Evolutionary conservation across 1,140 invertebrate genomes (phyloP).

Genomic region (Hypothenemus hampei): DNA sequence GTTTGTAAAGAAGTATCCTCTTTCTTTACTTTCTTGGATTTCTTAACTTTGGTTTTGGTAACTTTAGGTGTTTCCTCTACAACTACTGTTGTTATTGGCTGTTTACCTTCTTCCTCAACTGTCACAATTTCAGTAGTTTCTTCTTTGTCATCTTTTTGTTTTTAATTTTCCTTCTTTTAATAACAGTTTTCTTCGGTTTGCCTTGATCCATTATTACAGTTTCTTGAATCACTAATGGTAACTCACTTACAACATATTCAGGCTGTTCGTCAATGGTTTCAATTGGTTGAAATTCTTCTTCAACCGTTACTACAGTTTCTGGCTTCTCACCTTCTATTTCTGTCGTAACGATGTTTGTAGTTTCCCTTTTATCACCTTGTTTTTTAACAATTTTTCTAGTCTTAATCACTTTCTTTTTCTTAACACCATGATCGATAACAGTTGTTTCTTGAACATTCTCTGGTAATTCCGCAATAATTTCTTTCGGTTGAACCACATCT

Average conservation of each 20-base stretch:
- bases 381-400: slow-evolving; percentile 28
- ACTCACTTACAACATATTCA: slow-evolving; percentile 25
- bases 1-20: slow-evolving; percentile 28
- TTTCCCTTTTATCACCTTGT: slow-evolving; percentile 32
- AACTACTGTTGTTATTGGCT: slow-evolving; percentile 43
- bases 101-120: slow-evolving; percentile 43
- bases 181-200: slow-evolving; percentile 41
- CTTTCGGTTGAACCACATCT: slow-evolving; percentile 32
- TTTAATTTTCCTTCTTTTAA: slow-evolving; percentile 42
- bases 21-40: slow-evolving; percentile 37
- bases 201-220: slow-evolving; percentile 27
- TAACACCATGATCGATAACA: slow-evolving; percentile 31
- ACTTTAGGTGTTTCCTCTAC: slow-evolving; percentile 35
- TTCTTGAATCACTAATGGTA: slow-evolving; percentile 32
- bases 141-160: slow-evolving; percentile 31
- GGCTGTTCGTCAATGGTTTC: slow-evolving; percentile 14
- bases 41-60: slow-evolving; percentile 1
- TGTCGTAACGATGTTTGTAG: slow-evolving; percentile 37
- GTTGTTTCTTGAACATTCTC: slow-evolving; percentile 32
- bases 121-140: slow-evolving; percentile 40
- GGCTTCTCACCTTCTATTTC: slow-evolving; percentile 46
- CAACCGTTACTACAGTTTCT: slow-evolving; percentile 38
- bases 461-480: slow-evolving; percentile 40
- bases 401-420: slow-evolving; percentile 35
- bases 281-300: slow-evolving; percentile 29